phyloP scores from a whole-genome alignment of 2,797 vertebrate species.

The Sebastes ruberrimus region DNA sequence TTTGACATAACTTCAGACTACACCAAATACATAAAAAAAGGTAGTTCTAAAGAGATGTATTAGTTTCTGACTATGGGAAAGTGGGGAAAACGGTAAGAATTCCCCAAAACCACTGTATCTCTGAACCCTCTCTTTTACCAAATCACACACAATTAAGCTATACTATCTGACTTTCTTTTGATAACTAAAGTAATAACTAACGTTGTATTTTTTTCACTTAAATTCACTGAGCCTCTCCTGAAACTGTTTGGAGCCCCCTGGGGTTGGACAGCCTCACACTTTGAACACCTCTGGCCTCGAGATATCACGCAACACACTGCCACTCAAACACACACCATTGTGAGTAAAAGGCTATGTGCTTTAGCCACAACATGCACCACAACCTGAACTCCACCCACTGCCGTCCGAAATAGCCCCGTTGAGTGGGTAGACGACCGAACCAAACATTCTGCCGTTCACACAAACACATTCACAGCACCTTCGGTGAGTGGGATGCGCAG shows the following conservation, averaged over 20 bases:
- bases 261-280: too few relatives aligned
- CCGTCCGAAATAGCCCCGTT: conserved; percentile 63
- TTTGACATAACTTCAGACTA: too few relatives aligned
- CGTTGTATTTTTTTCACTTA: neutral
- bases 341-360: conserved; percentile 41
- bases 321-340: neutral
- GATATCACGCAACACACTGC: neutral
- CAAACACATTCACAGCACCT: conserved; percentile 67
- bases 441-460: conserved; percentile 61
- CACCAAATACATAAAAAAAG: too few relatives aligned
- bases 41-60: too few relatives aligned
- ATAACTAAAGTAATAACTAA: neutral
- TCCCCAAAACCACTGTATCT: neutral
- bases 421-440: conserved; percentile 67
- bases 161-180: neutral
- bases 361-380: conserved; percentile 52
- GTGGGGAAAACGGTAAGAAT: too few relatives aligned
- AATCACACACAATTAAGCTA: neutral
- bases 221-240: neutral
- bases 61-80: too few relatives aligned
- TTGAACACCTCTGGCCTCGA: neutral
- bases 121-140: neutral
- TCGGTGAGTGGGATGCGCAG: conserved; percentile 64
- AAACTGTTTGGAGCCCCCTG: too few relatives aligned
- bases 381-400: conserved; percentile 71